phyloP scores from a whole-genome alignment of 2,888 invertebrate genomes.

The Iphiclides podalirius region DNA sequence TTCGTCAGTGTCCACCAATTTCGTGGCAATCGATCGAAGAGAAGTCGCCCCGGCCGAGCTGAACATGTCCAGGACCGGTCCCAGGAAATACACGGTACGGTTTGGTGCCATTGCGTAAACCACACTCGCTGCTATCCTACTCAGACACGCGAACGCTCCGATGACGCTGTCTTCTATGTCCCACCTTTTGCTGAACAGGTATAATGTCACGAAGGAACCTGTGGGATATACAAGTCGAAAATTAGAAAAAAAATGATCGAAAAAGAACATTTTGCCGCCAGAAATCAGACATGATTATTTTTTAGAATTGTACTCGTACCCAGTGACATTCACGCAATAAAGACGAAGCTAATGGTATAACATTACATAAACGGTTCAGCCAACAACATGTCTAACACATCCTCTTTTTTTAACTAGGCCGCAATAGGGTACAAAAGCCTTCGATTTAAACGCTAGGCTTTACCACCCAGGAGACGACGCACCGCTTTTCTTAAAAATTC shows the following conservation, averaged over 20 bases:
- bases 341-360: too few species aligned
- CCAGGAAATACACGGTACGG: conserved; percentile 71
- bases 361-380: too few species aligned
- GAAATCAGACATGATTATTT: too few species aligned
- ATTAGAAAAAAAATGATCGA: neutral
- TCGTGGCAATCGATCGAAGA: conserved; percentile 78
- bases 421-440: too few species aligned
- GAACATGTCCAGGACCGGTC: conserved; percentile 76
- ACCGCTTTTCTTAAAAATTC: too few species aligned
- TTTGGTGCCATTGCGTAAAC: conserved; percentile 73
- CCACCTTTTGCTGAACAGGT: conserved; percentile 73
- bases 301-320: too few species aligned
- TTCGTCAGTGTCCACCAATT: conserved; percentile 78
- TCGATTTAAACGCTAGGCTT: too few species aligned
- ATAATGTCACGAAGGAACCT: conserved; percentile 77
- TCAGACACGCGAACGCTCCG: conserved; percentile 73
- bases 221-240: conserved; percentile 28
- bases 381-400: too few species aligned
- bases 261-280: neutral
- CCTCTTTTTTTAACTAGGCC: too few species aligned
- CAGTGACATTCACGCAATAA: too few species aligned
- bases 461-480: too few species aligned
- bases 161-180: conserved; percentile 73
- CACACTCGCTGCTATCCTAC: conserved; percentile 72
- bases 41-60: conserved; percentile 80